These are phyloP conservation scores for human (Homo sapiens) DNA, from an alignment of 2,113 vertebrate species.

Conservation along the genomic window GRCh38 chr4:153927001-153927500, in stretches of 20 bases:
- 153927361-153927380: constrained; percentile 40
- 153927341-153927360: neutral
- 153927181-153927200: neutral
- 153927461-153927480: constrained; percentile 62
- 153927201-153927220: neutral
- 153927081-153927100: neutral
- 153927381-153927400: constrained; percentile 51
- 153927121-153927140: neutral
- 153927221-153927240: neutral
- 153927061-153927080: neutral
- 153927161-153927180: neutral
- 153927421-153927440: constrained; percentile 54
- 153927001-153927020: neutral
- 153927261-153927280: neutral
- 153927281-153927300: neutral
- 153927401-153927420: constrained; percentile 17
- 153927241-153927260: neutral
- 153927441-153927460: constrained; percentile 43
- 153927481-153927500: constrained; percentile 75
- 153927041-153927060: neutral
- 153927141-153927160: neutral
- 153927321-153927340: neutral
- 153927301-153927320: constrained; percentile 7
- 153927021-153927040: neutral
- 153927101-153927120: neutral